Base-by-base conservation (phyloP, 2,888 invertebrate species). In the Lacanobia wlatinum region DNA sequence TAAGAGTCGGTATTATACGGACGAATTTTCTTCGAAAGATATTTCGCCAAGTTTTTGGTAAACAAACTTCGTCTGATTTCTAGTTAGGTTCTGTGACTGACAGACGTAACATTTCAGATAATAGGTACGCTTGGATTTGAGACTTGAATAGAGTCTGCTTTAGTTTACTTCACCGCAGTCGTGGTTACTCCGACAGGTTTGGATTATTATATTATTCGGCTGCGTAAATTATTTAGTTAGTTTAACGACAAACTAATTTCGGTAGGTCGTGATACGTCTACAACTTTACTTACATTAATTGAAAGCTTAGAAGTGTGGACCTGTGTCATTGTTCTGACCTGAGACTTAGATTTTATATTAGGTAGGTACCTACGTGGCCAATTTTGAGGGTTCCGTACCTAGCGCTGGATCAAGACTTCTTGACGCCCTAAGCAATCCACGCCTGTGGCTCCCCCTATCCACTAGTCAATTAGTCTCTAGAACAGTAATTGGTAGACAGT, bases 71-170 rank as follows among this genome's bases (percentile, higher is more conserved):
- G 46, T 46, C n/a, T 28, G 46, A 66, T 66, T 66, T 70, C 46
- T 74, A 60, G 60, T 67, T 60, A 23, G 38, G 28, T 46, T 66
- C 52, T 74, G 65, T 52, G 23, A 63, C 12, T 74, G 80, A 74
- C 80, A 64, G 67, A 23, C 58, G 21, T 69, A 71, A 62, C 16
- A 53, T 62, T 77, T 71, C 56, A 52, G 21, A 23, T 65, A 56
- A 61, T 18, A n/a, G n/a, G n/a, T n/a, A 68, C 34, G 38, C n/a
- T 46, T 43, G 60, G 60, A n/a, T 46, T 16, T 53, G 61, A 55
- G 46, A 40, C 38, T 56, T 40, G 21, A 60, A 66, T 16, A 52
- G 12, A 58, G 50, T 62, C 46, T 6, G 61, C 28, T 56, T 68
- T 9, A 62, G 52, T 52, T 68, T 65, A 62, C 10, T 53, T 52